Evolutionary conservation across 2,113 vertebrate genomes (phyloP).

Genomic region (Austrofundulus limnaeus): DNA sequence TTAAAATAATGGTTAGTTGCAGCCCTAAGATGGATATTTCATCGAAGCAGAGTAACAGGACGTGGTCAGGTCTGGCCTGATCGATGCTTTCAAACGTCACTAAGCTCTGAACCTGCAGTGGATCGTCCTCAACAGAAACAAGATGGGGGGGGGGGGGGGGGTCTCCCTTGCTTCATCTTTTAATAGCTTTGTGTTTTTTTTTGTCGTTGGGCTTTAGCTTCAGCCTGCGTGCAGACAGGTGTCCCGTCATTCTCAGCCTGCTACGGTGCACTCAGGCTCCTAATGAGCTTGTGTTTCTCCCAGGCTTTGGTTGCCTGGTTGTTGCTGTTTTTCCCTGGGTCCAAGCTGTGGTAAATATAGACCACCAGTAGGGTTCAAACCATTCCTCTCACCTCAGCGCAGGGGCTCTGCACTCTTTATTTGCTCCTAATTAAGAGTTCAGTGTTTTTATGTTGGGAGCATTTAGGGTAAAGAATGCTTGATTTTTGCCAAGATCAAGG

Average conservation of each 20-base stretch:
- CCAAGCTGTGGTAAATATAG: slow-evolving; percentile 54
- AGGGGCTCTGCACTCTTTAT: slow-evolving; percentile 10
- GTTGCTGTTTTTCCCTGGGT: slow-evolving; percentile 48
- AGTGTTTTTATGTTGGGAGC: slow-evolving; percentile 22
- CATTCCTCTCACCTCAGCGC: slow-evolving; percentile 7
- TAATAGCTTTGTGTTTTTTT: slow-evolving; percentile 17
- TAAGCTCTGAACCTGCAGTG: neutral
- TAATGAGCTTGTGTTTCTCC: slow-evolving; percentile 45
- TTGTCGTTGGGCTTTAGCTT: slow-evolving; percentile 30
- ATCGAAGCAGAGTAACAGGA: too few relatives aligned
- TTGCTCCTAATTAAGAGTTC: slow-evolving; percentile 16
- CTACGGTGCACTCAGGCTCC: slow-evolving; percentile 31
- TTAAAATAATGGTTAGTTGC: too few relatives aligned
- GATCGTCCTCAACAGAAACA: slow-evolving; percentile 6
- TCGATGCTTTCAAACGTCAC: slow-evolving; percentile 6
- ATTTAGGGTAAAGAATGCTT: slow-evolving; percentile 9
- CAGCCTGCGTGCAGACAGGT: slow-evolving; percentile 37
- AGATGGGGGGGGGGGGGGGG: slow-evolving; percentile 11
- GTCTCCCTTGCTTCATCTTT: slow-evolving; percentile 8
- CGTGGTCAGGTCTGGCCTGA: neutral
- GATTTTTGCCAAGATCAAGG: slow-evolving; percentile 60
- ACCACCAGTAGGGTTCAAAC: slow-evolving; percentile 21
- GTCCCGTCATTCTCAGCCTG: slow-evolving; percentile 19
- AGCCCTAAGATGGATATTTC: slow-evolving; percentile 6
- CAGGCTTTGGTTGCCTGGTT: slow-evolving; percentile 50